Evolutionary conservation across 30 jellyfish, hydroid and myxozoan genomes (phyloP).

Genomic region (Sanderia malayensis): DNA sequence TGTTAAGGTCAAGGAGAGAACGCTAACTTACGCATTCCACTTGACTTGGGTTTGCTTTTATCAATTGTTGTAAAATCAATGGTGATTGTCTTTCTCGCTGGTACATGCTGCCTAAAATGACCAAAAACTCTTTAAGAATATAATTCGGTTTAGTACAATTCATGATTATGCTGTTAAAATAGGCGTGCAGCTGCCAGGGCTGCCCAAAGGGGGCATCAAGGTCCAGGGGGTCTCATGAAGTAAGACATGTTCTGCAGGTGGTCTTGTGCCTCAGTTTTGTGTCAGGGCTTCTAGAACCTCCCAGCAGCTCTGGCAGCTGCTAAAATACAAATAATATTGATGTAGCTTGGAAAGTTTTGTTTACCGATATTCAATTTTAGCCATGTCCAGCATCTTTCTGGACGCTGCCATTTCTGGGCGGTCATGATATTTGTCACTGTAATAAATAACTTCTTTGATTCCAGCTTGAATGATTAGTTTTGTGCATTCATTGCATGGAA

Average conservation of each 20-base stretch:
- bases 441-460: conserved; percentile 84
- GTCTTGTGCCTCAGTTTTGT: too few relatives aligned
- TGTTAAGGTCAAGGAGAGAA: conserved; percentile 7
- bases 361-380: conserved; percentile 85
- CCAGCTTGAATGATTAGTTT: conserved; percentile 94
- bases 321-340: too few relatives aligned
- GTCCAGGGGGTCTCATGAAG: background rate
- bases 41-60: conserved; percentile 71
- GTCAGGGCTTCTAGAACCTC: too few relatives aligned
- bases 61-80: conserved; percentile 75
- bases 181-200: too few relatives aligned
- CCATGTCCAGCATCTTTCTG: conserved; percentile 77
- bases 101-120: conserved; percentile 74
- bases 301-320: too few relatives aligned
- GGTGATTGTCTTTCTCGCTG: conserved; percentile 56
- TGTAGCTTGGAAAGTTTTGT: too few relatives aligned
- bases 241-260: too few relatives aligned
- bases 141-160: too few relatives aligned
- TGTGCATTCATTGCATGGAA: conserved; percentile 99
- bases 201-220: conserved; percentile 3
- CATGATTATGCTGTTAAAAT: too few relatives aligned
- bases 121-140: too few relatives aligned
- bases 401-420: conserved; percentile 91
- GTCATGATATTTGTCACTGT: conserved; percentile 80
- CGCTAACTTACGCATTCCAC: conserved; percentile 61